Conservation (phyloP, 2,888 invertebrate species). For the Drosophila histrio region DNA sequence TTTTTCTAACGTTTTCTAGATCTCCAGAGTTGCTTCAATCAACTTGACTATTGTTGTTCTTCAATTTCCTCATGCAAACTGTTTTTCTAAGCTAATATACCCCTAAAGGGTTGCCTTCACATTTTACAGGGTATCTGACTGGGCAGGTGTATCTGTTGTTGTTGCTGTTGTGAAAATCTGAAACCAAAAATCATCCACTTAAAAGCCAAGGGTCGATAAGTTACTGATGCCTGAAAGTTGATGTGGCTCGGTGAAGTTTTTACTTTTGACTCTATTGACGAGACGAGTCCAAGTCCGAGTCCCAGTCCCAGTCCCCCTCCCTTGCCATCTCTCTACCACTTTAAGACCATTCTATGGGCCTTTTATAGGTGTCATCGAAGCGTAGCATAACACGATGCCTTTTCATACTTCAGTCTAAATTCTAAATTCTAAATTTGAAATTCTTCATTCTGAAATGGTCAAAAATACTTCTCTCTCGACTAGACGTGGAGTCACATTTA, state of each 20-base stretch:
- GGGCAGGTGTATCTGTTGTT: slow-evolving; percentile 25
- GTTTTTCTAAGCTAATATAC: background rate
- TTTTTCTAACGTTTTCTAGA: too few species aligned
- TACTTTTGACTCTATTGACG: slow-evolving; percentile 32
- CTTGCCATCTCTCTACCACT: background rate
- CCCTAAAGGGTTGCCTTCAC: background rate
- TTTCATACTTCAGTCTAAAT: background rate
- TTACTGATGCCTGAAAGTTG: slow-evolving; percentile 79
- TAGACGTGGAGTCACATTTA: slow-evolving; percentile 54
- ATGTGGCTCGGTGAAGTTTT: slow-evolving; percentile 55
- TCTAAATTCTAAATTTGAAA: slow-evolving; percentile 12
- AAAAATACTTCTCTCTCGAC: slow-evolving; percentile 12
- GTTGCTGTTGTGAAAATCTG: slow-evolving; percentile 55
- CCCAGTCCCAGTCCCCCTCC: background rate
- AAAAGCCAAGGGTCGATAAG: slow-evolving; percentile 78
- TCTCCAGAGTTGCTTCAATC: too few species aligned
- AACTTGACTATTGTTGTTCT: too few species aligned
- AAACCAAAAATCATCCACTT: slow-evolving; percentile 77
- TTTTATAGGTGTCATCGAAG: slow-evolving; percentile 7
- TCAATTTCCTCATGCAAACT: too few species aligned
- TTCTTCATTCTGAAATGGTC: slow-evolving; percentile 33
- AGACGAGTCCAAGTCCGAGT: slow-evolving; percentile 11
- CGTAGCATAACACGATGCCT: slow-evolving; percentile 1
- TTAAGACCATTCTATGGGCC: background rate
- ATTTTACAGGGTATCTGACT: slow-evolving; percentile 10